Evolutionary conservation across 1,140 invertebrate species (phyloP).

Genomic region (Planococcus citri): DNA sequence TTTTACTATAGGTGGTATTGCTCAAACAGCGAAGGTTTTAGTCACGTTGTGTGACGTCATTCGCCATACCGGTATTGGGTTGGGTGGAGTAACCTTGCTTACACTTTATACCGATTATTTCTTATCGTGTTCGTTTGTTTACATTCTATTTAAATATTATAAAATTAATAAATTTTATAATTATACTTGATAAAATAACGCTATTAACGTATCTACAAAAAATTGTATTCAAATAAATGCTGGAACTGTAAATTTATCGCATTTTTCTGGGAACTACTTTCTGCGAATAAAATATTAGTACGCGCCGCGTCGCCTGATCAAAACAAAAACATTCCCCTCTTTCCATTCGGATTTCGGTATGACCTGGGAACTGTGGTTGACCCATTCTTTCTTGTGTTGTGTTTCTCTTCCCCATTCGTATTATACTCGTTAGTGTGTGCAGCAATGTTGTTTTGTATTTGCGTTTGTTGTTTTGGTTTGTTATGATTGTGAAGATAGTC

Average conservation of each 20-base stretch:
- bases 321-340: slow-evolving; percentile 17
- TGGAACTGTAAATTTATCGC: background rate
- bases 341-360: no score
- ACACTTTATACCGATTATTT: background rate
- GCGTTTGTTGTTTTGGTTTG: background rate
- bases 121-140: background rate
- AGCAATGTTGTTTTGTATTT: slow-evolving; percentile 2
- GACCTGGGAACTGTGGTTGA: background rate
- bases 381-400: slow-evolving; percentile 1
- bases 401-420: background rate
- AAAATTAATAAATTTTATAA: background rate
- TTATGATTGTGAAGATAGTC: no score
- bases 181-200: background rate
- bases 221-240: no score
- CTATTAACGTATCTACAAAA: background rate
- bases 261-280: background rate
- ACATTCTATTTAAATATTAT: background rate
- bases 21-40: no score
- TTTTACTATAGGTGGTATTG: no score
- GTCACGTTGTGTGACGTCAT: no score
- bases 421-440: background rate
- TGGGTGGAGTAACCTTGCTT: slow-evolving; percentile 10
- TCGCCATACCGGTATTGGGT: background rate
- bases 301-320: background rate
- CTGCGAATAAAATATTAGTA: background rate